Base-by-base conservation (phyloP, 2,113 vertebrate genomes). In the Dromas ardeola region DNA sequence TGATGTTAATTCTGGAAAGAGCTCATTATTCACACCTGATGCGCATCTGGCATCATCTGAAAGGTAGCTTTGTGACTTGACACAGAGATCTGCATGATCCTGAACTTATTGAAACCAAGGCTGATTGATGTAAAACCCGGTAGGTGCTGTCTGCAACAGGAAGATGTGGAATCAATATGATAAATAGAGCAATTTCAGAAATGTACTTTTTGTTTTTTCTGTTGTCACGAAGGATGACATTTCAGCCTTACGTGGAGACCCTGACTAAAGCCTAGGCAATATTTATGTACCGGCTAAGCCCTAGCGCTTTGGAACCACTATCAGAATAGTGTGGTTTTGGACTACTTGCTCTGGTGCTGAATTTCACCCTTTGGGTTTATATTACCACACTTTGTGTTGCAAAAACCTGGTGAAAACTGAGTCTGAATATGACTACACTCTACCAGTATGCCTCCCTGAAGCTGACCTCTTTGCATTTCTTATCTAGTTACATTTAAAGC, bases 391-490 rank as follows among this genome's bases (percentile, higher is more conserved):
- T 85, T 81, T 12, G 14, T 29, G 5, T 59, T 86, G 55, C 55
- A 91, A 95, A 81, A 93, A n/a, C 26, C 42, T 81, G 59, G 38
- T 92, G 71, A 89, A 93, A 89, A 71, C 42, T 47, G 59, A 84
- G 32, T 49, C 38, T 94, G 69, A 81, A 63, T 80, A 84, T 81
- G 77, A 94, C 79, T 62, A 40, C 26, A 18, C n/a, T 69, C 58
- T 91, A 34, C 43, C 81, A 85, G 52, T 53, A 71, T 18, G 50
- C 47, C 42, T 94, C 63, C 27, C 36, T 53, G 63, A 76, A 88
- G 42, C 63, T 80, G 72, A 59, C 9, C 25, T 81, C 55, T 87
- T 85, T 72, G 14, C 27, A 43, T 80, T 79, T 91, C n/a, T 84
- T 85, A 87, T 27, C 87, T 73, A 25, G 53, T 25, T 86, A 38